Base-by-base conservation (phyloP, 2,113 vertebrate species). In the Carlito syrichta region DNA sequence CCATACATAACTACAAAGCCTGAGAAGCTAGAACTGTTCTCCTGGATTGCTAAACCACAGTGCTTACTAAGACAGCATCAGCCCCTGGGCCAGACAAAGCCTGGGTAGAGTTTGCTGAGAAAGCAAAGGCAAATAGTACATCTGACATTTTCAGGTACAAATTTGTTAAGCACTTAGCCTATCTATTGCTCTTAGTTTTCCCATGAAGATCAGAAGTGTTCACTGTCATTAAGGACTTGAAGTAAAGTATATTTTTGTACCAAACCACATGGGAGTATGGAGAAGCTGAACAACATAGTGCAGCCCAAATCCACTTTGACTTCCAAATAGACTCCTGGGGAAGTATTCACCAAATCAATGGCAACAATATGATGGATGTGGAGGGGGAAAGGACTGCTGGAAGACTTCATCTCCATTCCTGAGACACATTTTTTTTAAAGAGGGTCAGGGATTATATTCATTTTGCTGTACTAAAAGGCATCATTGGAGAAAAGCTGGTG, bases 1-100 rank as follows among this genome's bases (percentile, higher is more conserved):
- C 99, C 90, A 99, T 99, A 79, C 99, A 99, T 97, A 99, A 99
- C 93, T 99, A 98, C 93, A 99, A 99, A 98, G 99, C 99, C 82
- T 99, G 98, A 97, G 96, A 71, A 43, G 89, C 87, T 32, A 40
- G 95, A 54, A 83, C 94, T 82, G 13, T 94, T 89, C 0, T 94
- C 97, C 96, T 63, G 83, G 32, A 88, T 91, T 86, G 68, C 88
- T 84, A 96, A 92, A 78, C 84, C 73, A 5, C 83, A 85, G 90
- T 66, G 96, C 97, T 97, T 30, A 50, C 89, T 96, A 96, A 95
- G 84, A 89, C 63, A 52, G 82, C 91, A 7, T 81, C 91, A 1
- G 92, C 69, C 96, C 86, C 97, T 1, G 35, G 94, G 89, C 97
- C 91, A 69, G 20, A 95, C 63, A 38, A 9, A 93, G 96, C 54